Percentiles rank a stretch among this genome's conserved stretches.
Conservation (phyloP, 2,113 vertebrate genomes). For the Anguilla japonica region DNA sequence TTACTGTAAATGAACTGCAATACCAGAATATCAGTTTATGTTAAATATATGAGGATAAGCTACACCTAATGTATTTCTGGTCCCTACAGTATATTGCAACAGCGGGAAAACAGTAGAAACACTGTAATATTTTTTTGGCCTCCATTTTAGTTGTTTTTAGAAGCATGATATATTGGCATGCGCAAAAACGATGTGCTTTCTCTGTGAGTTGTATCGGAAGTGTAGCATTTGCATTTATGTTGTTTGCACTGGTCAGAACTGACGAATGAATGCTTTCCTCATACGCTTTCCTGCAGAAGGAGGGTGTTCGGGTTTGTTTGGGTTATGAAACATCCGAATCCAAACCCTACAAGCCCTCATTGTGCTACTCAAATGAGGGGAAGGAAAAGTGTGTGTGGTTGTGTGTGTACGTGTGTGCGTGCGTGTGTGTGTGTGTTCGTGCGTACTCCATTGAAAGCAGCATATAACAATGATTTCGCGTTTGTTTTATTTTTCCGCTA, state of each 20-base stretch:
- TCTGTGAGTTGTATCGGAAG: not conserved
- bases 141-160: no score
- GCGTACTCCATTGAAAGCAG: not conserved
- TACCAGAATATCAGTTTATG: no score
- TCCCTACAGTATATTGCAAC: no score
- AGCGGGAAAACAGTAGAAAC: not conserved
- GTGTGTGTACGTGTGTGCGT: no score
- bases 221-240: not conserved
- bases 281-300: not conserved
- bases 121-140: not conserved
- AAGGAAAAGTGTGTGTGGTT: no score
- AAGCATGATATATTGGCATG: no score
- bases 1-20: no score
- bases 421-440: no score
- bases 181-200: no score
- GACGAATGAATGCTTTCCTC: not conserved
- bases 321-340: not conserved
- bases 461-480: not conserved
- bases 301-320: not conserved
- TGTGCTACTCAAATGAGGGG: not conserved
- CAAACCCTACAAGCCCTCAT: not conserved
- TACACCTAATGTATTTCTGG: no score
- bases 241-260: not conserved
- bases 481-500: not conserved
- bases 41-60: no score